Evolutionary conservation across 2,888 invertebrate species (phyloP).

Genomic region (Caenorhabditis wallacei): DNA sequence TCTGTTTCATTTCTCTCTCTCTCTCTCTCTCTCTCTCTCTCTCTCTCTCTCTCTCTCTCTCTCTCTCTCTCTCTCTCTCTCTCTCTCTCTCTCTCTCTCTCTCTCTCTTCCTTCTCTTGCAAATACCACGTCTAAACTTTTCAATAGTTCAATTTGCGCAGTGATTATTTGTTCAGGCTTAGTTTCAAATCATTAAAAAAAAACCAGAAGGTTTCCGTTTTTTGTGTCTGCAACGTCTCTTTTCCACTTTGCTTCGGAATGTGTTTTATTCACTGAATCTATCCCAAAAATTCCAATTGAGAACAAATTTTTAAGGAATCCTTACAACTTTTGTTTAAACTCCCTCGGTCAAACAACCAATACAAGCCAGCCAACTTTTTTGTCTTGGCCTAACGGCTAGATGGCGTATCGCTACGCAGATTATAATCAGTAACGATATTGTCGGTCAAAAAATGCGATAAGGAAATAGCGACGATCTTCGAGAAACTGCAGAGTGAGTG

Average conservation of each 20-base stretch:
- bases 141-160: constrained; percentile 18
- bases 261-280: no score
- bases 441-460: constrained; percentile 42
- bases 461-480: constrained; percentile 45
- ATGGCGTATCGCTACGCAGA: constrained; percentile 21
- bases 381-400: constrained; percentile 4
- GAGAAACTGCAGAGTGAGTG: constrained; percentile 26
- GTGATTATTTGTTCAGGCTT: constrained; percentile 45
- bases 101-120: no score
- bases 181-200: constrained; percentile 31
- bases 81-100: no score
- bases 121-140: constrained; percentile 24
- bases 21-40: constrained; percentile 4
- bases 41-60: no score
- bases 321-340: no score
- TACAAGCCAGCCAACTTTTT: constrained; percentile 12
- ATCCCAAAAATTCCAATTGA: no score
- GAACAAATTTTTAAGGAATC: no score
- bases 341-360: constrained; percentile 29
- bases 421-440: constrained; percentile 38
- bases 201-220: constrained; percentile 9
- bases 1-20: not conserved
- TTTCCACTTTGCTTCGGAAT: no score
- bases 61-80: no score
- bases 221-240: not conserved